Evolutionary conservation across 1,140 invertebrate genomes (phyloP), one percentile per base, ranked within the genome.

Genomic region (Olivierus martensii): DNA sequence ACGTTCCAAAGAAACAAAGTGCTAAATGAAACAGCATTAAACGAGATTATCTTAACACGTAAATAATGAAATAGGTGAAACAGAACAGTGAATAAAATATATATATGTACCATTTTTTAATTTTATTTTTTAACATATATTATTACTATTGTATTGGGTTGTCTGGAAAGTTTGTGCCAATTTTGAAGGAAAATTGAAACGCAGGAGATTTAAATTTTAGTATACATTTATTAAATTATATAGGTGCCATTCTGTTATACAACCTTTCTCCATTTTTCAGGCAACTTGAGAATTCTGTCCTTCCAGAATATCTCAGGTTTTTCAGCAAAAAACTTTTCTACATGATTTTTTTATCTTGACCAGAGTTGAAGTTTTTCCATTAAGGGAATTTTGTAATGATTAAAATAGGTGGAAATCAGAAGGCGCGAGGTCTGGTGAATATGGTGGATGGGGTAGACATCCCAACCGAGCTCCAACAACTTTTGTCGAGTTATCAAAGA

Each of bases 371-470:
- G 42, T 14, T 38, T 42, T 41, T 42, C 12, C 11, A 41, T 42
- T 41, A 41, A 49, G 10, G 39, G 22, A 42, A 17, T 42, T 42
- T 49, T 41, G 1, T 43, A 34, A 44, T 43, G 17, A 49, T 42
- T 19, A 9, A 49, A 73, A 71, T 42, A 74, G 58, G 53, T 70
- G 63, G 52, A 57, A 72, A 49, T 73, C 69, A 51, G 61, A 65
- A 58, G 66, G 66, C 52, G 68, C 63, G 4, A 73, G 35, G 59
- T 73, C 68, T 51, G 66, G 68, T 55, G 60, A 66, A 62, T 68
- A 72, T 47, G 67, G 66, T 60, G 69, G 69, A 63, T 73, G 68
- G 48, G 59, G 49, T 38, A 75, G 59, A 68, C 21, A 61, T 72
- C 64, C 68, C 66, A 49, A 14, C 37, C 2, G 1, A 41, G 12